Base-by-base conservation (phyloP, 2,888 invertebrate genomes). In the Drosophila helvetica region DNA sequence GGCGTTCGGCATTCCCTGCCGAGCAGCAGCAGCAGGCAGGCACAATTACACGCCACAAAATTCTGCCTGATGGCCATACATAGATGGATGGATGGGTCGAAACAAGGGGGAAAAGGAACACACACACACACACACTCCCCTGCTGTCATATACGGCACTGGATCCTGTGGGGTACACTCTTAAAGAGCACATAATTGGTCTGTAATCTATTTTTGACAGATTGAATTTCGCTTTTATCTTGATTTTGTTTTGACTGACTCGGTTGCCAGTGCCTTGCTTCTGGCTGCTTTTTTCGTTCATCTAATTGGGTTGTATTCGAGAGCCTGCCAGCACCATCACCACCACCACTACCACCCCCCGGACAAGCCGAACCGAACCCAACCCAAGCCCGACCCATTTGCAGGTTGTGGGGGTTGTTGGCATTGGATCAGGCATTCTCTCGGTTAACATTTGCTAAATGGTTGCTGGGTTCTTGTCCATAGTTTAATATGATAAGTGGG, bases 121-220 rank as follows among this genome's bases (percentile, higher is more conserved):
- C 77, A 48, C 87, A 79, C 12, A 33, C 33, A 33, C 33, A 33
- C 38, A 79, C 77, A 48, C 83, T 83, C 60, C 83, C 82, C 82
- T 77, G 67, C 57, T 58, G 75, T 66, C 57, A 47, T 65, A 54
- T 47, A 33, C 5, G 19, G 47, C 46, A 22, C 50, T 45, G 56
- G 48, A 51, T 45, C 57, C 63, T 19, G 53, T 72, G 74, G 82
- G 79, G 79, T 79, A 69, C 84, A 69, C 84, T 79, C 90, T 84
- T 90, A 90, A 90, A 89, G 88, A 90, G 90, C 90, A 89, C 89
- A 88, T 92, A 92, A 92, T 92, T 92, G 92, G 91, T 92, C 91
- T 91, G 90, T 92, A 92, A 92, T 92, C 92, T 92, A 90, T 90
- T 92, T 92, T 91, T 92, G 92, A 92, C 92, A 92, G 92, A 92